Evolutionary conservation across 2,888 invertebrate genomes (phyloP).

Genomic region (Agrochola lychnidis): DNA sequence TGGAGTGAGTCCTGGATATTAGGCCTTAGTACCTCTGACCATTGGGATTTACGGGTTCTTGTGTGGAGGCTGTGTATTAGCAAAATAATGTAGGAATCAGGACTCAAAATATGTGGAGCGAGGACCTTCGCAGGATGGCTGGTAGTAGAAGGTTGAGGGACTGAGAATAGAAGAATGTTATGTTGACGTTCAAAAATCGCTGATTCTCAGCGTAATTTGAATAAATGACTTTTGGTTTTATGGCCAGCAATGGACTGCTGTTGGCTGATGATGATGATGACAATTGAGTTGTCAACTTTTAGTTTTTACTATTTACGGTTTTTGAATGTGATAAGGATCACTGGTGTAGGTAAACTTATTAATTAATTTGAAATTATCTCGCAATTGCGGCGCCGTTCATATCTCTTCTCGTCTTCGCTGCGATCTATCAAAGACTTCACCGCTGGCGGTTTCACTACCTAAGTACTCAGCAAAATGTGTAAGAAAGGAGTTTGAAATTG

Average conservation of each 20-base stretch:
- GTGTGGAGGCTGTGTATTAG: not conserved
- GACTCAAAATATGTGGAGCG: too few species aligned
- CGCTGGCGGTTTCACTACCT: not conserved
- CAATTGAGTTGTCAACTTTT: not conserved
- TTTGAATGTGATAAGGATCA: not conserved
- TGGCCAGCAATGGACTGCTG: not conserved
- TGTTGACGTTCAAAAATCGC: not conserved
- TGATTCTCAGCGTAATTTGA: not conserved
- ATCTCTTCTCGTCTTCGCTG: too few species aligned
- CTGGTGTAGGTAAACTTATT: not conserved
- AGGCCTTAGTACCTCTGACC: too few species aligned
- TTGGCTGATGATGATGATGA: not conserved
- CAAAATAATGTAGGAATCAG: not conserved
- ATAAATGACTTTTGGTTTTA: not conserved
- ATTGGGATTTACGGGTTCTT: not conserved
- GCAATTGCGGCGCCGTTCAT: too few species aligned
- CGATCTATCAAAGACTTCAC: not conserved
- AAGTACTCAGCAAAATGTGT: not conserved
- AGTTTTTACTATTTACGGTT: not conserved
- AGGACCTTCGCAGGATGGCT: not conserved
- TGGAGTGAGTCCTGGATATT: too few species aligned
- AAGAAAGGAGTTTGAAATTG: not conserved
- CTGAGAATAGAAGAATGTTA: not conserved
- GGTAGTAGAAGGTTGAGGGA: not conserved
- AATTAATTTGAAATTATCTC: not conserved